Conservation (phyloP, 2,888 invertebrate genomes). For the Congeria kusceri region DNA sequence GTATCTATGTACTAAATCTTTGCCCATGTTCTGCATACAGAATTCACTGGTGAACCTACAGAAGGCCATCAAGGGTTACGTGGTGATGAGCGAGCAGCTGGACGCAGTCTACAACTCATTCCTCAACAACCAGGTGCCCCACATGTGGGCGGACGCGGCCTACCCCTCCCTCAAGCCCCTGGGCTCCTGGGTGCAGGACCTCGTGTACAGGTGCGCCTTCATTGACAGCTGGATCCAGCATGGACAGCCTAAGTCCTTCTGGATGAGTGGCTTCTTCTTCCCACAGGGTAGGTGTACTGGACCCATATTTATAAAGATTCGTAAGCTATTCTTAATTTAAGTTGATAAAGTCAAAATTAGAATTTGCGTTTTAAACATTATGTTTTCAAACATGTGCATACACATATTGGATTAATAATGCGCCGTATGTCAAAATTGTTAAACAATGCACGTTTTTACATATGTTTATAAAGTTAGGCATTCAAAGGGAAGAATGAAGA, state of each 20-base stretch:
- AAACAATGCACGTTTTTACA: too few relatives aligned
- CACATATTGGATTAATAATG: too few relatives aligned
- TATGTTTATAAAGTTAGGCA: too few relatives aligned
- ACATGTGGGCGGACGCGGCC: conserved; percentile 91
- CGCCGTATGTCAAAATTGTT: too few relatives aligned
- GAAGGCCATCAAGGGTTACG: conserved; percentile 94
- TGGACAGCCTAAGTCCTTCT: conserved; percentile 84
- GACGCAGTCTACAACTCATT: conserved; percentile 93
- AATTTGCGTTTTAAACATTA: too few relatives aligned
- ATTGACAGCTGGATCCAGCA: conserved; percentile 87
- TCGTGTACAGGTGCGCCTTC: conserved; percentile 91
- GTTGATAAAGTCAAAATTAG: too few relatives aligned
- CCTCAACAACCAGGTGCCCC: conserved; percentile 91
- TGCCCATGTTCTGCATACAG: conserved; percentile 72
- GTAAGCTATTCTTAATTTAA: too few relatives aligned
- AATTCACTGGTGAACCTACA: conserved; percentile 91
- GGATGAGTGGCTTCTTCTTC: conserved; percentile 86
- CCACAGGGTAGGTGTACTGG: conserved; percentile 83
- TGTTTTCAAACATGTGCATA: too few relatives aligned
- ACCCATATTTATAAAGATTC: too few relatives aligned
- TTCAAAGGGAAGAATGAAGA: too few relatives aligned
- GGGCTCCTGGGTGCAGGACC: conserved; percentile 94
- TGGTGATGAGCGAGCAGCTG: conserved; percentile 95
- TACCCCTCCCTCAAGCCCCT: conserved; percentile 95
- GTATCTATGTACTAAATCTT: too few relatives aligned